These are phyloP conservation scores for Scleropages formosus DNA, from an alignment of 2,797 vertebrate species.

Conservation along the genomic window DNA sequence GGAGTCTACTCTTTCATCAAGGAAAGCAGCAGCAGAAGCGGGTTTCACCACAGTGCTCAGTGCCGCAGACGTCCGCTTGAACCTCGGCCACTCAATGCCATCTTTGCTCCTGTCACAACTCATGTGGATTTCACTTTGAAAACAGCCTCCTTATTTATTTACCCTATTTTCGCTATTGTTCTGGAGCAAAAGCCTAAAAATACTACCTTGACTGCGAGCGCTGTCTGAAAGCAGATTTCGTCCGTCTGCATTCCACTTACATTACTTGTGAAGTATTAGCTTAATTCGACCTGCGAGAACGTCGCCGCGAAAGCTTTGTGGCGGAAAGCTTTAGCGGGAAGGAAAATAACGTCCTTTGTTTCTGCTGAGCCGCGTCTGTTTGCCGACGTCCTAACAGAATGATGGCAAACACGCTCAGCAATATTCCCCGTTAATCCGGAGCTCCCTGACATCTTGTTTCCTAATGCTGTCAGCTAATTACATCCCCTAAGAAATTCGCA, in stretches of 20 bases:
- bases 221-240: slow-evolving; percentile 13
- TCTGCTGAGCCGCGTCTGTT: background rate
- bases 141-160: too few relatives aligned
- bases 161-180: too few relatives aligned
- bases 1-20: background rate
- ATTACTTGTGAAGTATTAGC: background rate
- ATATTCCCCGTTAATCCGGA: background rate
- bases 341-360: background rate
- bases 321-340: background rate
- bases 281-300: background rate
- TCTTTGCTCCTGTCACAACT: too few relatives aligned
- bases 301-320: background rate
- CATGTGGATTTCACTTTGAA: background rate
- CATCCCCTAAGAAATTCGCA: background rate
- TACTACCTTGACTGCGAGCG: background rate
- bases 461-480: background rate
- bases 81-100: background rate
- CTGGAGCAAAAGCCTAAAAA: background rate
- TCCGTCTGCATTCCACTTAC: background rate
- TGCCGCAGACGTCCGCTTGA: background rate
- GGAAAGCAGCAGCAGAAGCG: background rate
- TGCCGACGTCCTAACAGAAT: background rate
- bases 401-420: background rate
- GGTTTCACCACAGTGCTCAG: too few relatives aligned
- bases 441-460: slow-evolving; percentile 13